Conservation (phyloP, 2,113 vertebrate genomes). For the Lampris incognitus region DNA sequence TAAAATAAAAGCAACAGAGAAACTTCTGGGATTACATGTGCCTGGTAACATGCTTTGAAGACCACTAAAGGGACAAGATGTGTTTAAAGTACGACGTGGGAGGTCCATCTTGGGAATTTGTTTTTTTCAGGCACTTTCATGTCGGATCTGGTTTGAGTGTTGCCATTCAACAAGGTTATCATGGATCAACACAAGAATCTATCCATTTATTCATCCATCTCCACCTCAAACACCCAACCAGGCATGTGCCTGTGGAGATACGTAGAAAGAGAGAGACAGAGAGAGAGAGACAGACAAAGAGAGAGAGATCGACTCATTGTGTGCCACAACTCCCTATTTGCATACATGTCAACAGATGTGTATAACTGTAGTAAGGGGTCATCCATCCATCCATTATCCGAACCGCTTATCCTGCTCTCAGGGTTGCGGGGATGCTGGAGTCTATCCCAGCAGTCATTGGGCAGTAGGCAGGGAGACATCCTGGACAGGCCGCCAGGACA, state of each 20-base stretch:
- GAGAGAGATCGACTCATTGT: no score
- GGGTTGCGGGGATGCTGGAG: no score
- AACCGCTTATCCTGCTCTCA: no score
- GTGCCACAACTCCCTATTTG: no score
- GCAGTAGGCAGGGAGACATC: no score
- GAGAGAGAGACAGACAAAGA: no score
- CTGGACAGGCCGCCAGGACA: no score
- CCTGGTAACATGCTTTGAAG: conserved; percentile 21
- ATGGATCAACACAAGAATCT: conserved; percentile 29
- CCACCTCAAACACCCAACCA: conserved; percentile 15
- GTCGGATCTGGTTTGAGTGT: conserved; percentile 9
- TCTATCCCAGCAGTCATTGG: no score
- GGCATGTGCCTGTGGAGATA: no score
- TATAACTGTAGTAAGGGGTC: no score
- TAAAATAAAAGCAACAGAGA: conserved; percentile 5
- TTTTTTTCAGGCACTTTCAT: conserved; percentile 51
- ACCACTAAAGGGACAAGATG: conserved; percentile 16
- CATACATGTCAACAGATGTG: no score
- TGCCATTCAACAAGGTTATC: conserved; percentile 57
- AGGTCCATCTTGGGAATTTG: conserved; percentile 52
- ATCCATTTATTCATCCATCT: conserved; percentile 19
- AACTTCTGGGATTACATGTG: conserved; percentile 10
- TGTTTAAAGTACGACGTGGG: conserved; percentile 48
- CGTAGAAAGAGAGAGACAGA: not conserved
- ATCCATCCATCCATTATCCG: no score